A percentile compares a stretch with the other conserved stretches of the same genome.
These are phyloP conservation scores for Atherinomorus stipes DNA, from an alignment of 2,113 vertebrate species.

Conservation along the genomic window DNA sequence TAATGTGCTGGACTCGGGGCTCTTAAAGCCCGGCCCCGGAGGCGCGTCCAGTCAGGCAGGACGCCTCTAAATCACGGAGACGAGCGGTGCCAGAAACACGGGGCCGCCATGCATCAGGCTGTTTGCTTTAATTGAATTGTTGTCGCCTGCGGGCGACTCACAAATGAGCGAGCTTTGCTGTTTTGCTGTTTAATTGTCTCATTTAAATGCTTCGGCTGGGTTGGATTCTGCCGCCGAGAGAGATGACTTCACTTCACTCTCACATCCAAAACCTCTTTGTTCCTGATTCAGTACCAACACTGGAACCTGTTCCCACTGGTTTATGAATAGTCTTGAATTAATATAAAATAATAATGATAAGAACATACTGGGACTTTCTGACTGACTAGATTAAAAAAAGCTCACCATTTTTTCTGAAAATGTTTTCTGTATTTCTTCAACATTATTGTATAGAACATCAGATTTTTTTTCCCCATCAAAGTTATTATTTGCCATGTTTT, in stretches of 20 bases:
- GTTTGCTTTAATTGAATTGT: conserved; percentile 64
- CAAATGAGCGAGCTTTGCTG: conserved; percentile 43
- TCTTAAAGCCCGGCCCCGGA: conserved; percentile 41
- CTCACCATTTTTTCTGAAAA: too few relatives aligned
- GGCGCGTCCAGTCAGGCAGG: conserved; percentile 39
- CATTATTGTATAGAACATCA: too few relatives aligned
- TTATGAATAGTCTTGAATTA: too few relatives aligned
- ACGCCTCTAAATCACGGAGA: conserved; percentile 19
- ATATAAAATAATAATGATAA: not conserved
- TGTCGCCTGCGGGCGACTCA: conserved; percentile 49
- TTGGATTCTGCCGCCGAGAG: conserved; percentile 28
- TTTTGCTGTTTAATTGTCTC: conserved; percentile 41
- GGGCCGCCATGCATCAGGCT: conserved; percentile 23
- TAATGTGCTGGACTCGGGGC: conserved; percentile 47
- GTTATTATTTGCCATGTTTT: too few relatives aligned
- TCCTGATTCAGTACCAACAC: not conserved
- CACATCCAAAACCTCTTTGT: conserved; percentile 3
- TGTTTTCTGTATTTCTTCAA: too few relatives aligned
- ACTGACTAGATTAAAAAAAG: too few relatives aligned
- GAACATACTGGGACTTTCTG: not conserved
- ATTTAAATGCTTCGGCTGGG: conserved; percentile 30
- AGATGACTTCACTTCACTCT: conserved; percentile 2
- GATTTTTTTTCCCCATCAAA: too few relatives aligned
- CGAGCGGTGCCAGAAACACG: conserved; percentile 43
- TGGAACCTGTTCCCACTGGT: not conserved